Percentiles rank a stretch among this genome's conserved stretches.
These are phyloP conservation scores for Microctenopoma lineatum DNA, from an alignment of 2,797 vertebrate genomes.

Conservation along the genomic window DNA sequence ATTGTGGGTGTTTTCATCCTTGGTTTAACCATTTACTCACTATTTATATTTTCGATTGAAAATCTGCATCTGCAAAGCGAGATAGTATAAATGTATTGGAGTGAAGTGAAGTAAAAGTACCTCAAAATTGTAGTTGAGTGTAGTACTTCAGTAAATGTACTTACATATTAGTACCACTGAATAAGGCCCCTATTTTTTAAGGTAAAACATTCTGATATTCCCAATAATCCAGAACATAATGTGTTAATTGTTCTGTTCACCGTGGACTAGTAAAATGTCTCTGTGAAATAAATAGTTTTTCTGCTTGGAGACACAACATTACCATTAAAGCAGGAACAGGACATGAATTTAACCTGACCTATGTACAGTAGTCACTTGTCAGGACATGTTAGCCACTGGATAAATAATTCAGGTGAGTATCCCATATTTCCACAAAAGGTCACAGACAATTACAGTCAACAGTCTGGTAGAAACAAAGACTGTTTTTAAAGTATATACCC, in stretches of 20 bases:
- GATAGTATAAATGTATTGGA: not conserved
- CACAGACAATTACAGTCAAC: conserved; percentile 73
- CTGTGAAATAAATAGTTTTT: conserved; percentile 1
- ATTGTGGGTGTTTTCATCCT: conserved; percentile 41
- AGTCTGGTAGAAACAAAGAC: conserved; percentile 40
- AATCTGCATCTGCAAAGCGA: no score
- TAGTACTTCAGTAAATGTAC: no score
- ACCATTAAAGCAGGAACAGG: conserved; percentile 55
- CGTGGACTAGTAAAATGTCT: conserved; percentile 2
- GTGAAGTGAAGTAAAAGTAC: no score
- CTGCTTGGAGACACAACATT: conserved; percentile 29
- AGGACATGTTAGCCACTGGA: conserved; percentile 73
- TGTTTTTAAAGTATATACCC: conserved; percentile 50
- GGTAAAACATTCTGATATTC: not conserved
- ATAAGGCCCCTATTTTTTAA: conserved; percentile 6
- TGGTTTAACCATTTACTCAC: conserved; percentile 26
- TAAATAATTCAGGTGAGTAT: conserved; percentile 83
- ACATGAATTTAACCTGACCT: conserved; percentile 65
- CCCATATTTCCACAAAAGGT: conserved; percentile 59
- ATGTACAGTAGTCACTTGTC: conserved; percentile 75
- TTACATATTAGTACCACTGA: no score
- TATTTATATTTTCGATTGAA: not conserved
- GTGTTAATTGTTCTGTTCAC: conserved; percentile 18
- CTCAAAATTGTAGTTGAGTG: no score
- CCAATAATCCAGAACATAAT: not conserved